Base-by-base conservation (phyloP, 2,888 invertebrate genomes). In the Taphrorychus bicolor region DNA sequence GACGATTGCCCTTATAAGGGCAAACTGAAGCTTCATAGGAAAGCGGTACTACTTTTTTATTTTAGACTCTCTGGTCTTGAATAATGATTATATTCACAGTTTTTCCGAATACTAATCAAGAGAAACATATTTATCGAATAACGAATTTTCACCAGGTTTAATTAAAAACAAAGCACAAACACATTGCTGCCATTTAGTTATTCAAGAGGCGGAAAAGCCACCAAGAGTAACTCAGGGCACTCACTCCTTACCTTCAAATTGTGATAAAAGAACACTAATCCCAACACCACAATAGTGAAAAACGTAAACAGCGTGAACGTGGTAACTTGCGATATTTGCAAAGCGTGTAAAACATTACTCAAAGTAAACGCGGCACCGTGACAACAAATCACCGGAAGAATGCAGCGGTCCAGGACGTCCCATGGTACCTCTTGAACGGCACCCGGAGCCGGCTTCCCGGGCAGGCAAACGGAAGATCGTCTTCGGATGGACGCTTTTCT, bases 191-290 rank as follows among this genome's bases (percentile, higher is more conserved):
- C n/a, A n/a, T n/a, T n/a, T n/a, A n/a, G n/a, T n/a, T n/a, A n/a
- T n/a, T n/a, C n/a, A n/a, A n/a, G n/a, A n/a, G n/a, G n/a, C n/a
- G n/a, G n/a, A n/a, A n/a, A n/a, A n/a, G n/a, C n/a, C n/a, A n/a
- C n/a, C n/a, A n/a, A n/a, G n/a, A n/a, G n/a, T n/a, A n/a, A n/a
- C n/a, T n/a, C n/a, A n/a, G n/a, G n/a, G n/a, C n/a, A 45, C 5
- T 45, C 18, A 49, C 5, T 9, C 51, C 84, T 86, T 84, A 92
- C 93, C 90, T 92, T 92, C 54, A 94, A 84, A 78, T 92, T 93
- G 78, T 93, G 93, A 82, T 93, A 94, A 82, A 93, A 93, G 81
- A 93, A 85, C 7, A 93, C 89, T 2, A 90, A 89, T 21, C 91
- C 91, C 70, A 91, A 85, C 67, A 89, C 88, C 56, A 91, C 90